Base-by-base conservation (phyloP, 2,888 invertebrate genomes). In the Apocheima hispidaria region DNA sequence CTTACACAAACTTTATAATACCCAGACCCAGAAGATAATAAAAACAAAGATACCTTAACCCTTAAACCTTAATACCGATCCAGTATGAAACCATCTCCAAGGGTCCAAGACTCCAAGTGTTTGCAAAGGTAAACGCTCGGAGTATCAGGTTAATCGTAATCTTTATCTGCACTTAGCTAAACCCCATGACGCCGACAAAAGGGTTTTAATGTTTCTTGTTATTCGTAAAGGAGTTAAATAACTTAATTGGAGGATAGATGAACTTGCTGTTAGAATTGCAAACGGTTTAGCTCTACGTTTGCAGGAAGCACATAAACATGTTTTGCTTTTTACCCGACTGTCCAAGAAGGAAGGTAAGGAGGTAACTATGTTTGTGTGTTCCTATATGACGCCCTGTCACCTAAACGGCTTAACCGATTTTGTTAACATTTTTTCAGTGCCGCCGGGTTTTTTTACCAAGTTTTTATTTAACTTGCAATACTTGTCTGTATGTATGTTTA, bases 171-270 rank as follows among this genome's bases (percentile, higher is more conserved):
- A 78, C 69, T 74, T 69, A 78, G 69, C 63, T 46, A 57, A 44
- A 63, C 44, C 53, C 66, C 43, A 50, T 60, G 57, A 71, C 58
- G 61, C 72, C 70, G 74, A 81, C 77, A 80, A 81, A 82, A 79
- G 73, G 75, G 69, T 74, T 75, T 77, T 71, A 73, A 73, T 74
- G 75, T 79, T 77, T 72, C 71, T 68, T 69, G 78, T 79, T 83
- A 85, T 83, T 81, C 80, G 82, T 73, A 78, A 81, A 81, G 77
- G 82, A 81, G 79, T 85, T 84, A 80, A 70, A 66, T 66, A 49
- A 69, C 79, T 84, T 85, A 84, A 79, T 77, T 79, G 79, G 75
- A 72, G 71, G 71, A 77, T 76, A 71, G 63, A 57, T 60, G 67
- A 64, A 66, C 53, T 66, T 44, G 56, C 55, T 60, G 57, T 68